Base-by-base conservation (phyloP, 2,888 invertebrate species). In the Esperia sulphurella region DNA sequence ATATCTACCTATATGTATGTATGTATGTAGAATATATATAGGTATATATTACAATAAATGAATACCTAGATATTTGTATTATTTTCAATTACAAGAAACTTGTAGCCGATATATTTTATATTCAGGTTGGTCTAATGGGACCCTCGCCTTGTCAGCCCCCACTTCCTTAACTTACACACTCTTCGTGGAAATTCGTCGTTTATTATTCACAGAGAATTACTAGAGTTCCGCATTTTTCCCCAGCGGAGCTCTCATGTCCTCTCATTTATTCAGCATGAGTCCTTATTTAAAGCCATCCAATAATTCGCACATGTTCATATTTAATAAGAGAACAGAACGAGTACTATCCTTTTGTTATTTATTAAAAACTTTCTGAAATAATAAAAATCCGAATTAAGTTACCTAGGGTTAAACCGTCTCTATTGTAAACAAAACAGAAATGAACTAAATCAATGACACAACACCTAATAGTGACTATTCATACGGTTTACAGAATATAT, bases 181-280 rank as follows among this genome's bases (percentile, higher is more conserved):
- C 59, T 54, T 68, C 64, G 62, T 59, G 63, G 58, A 78, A 76
- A 74, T 75, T 79, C 70, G 73, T 75, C 76, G 74, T 86, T 84
- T 78, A 83, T 85, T 83, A 85, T 86, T 86, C 79, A 84, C 75
- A 68, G 70, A 70, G 75, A 81, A 82, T 83, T 83, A 81, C 75
- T 69, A 70, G 66, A 74, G 68, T 75, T 77, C 68, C 71, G 75
- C 67, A 65, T 79, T 81, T 82, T 83, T 79, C 71, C 75, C 75
- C 73, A 59, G 57, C 55, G 72, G 75, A 70, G 57, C 75, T 75
- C 69, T 75, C 74, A 73, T 75, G 73, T 68, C 72, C 61, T 74
- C 74, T 85, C 71, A 79, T 76, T 83, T 82, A 83, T 84, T 83
- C 78, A 84, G 61, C 65, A 58, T 58, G 64, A 68, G 66, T 63